These are phyloP conservation scores for Apodemia mormo DNA, from an alignment of 2,888 invertebrate genomes.

Conservation along the genomic window DNA sequence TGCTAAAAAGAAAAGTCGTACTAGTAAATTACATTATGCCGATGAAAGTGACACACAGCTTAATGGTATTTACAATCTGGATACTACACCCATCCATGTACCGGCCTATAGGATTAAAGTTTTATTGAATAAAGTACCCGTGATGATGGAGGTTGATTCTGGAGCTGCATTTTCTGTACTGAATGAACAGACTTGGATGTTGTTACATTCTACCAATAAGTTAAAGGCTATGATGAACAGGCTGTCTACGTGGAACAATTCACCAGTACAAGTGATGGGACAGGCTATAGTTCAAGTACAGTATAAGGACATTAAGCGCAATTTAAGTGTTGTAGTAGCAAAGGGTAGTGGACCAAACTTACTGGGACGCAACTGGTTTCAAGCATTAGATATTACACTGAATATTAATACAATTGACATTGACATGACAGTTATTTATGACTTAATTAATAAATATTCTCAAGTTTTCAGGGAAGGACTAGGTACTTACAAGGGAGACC, in stretches of 20 bases:
- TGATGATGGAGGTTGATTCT: not conserved
- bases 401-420: not conserved
- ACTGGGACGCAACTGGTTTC: not conserved
- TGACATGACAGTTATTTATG: not conserved
- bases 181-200: not conserved
- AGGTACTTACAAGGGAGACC: no score
- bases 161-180: not conserved
- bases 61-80: not conserved
- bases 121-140: not conserved
- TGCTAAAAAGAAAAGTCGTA: not conserved
- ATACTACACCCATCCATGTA: not conserved
- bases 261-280: not conserved
- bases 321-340: not conserved
- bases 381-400: not conserved
- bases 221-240: no score
- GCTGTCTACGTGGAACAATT: no score
- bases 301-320: not conserved
- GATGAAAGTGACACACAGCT: not conserved
- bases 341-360: not conserved
- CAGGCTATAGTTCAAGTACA: not conserved
- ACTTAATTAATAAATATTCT: not conserved
- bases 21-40: not conserved
- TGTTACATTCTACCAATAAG: not conserved
- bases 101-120: not conserved
- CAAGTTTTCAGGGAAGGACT: no score